Evolutionary conservation across 2,888 invertebrate species (phyloP), one percentile per base, ranked within the genome.

Genomic region (Odontocerum albicorne): DNA sequence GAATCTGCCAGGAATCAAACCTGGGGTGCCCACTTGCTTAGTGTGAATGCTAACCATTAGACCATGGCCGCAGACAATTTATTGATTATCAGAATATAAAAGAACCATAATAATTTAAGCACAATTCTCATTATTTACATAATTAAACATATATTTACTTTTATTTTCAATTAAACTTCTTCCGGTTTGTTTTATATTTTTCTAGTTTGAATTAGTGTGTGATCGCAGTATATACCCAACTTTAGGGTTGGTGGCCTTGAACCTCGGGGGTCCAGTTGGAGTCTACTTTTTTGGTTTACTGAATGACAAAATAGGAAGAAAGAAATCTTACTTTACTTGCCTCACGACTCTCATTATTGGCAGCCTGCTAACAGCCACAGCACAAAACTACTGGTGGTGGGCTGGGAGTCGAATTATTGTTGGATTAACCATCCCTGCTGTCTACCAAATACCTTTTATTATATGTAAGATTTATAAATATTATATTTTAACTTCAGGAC

Each of bases 371-470:
- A 92, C 92, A 3, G 90, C 92, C 2, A 79, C 87, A 47, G 86
- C 93, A 20, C 81, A 82, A 38, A 81, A 86, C 66, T 93, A 90
- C 69, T 89, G 89, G 87, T 82, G 83, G 61, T 95, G 95, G 92
- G 85, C 90, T 1, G 74, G 83, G 2, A 90, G 90, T 64, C 80
- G 95, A 60, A 77, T 87, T 13, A 77, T 92, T 42, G 93, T 94
- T n/a, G 96, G 96, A 2, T 73, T 93, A 4, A 92, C 94, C 0
- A 90, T 95, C 65, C 94, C 95, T 2, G 94, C 94, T 1, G 86
- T 95, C 33, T 94, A 95, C 71, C 93, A 94, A 74, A 94, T 95
- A 71, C 95, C 96, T 1, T 94, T 94, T 69, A 94, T 95, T 56
- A 93, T 96, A 66, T 91, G 95, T 95, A 75, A 83, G 87, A 13